Evolutionary conservation across 1,140 invertebrate species (phyloP).

Genomic region (Lordiphosa stackelbergi): DNA sequence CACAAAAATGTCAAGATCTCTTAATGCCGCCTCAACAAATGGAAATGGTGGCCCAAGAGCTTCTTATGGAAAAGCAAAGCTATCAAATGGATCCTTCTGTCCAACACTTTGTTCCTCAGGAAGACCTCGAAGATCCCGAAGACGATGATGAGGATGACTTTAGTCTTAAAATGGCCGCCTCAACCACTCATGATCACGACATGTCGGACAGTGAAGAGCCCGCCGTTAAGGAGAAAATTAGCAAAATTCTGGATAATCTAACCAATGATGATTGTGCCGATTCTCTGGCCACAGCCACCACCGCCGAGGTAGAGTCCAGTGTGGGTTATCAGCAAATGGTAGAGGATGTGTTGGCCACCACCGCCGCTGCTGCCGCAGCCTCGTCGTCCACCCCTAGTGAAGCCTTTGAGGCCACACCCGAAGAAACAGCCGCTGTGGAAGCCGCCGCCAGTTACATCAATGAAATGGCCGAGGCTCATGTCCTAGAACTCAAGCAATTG

Average conservation of each 20-base stretch:
- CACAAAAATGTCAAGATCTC: constrained; percentile 44
- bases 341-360: constrained; percentile 59
- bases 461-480: constrained; percentile 66
- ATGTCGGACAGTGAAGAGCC: constrained; percentile 73
- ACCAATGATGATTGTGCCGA: constrained; percentile 73
- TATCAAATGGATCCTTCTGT: constrained; percentile 28
- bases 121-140: constrained; percentile 36
- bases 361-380: constrained; percentile 22
- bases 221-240: constrained; percentile 73
- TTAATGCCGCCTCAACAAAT: constrained; percentile 45
- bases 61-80: constrained; percentile 47
- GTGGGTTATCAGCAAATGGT: constrained; percentile 66
- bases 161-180: constrained; percentile 66
- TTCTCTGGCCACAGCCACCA: constrained; percentile 55
- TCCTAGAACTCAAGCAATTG: constrained; percentile 59
- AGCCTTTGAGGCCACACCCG: constrained; percentile 39
- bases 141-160: constrained; percentile 72
- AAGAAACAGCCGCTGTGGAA: constrained; percentile 34
- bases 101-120: constrained; percentile 48
- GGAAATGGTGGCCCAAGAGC: constrained; percentile 33
- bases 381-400: constrained; percentile 16
- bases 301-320: constrained; percentile 45
- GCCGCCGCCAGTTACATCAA: constrained; percentile 65
- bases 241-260: constrained; percentile 71
- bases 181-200: constrained; percentile 60